Evolutionary conservation across 2,113 vertebrate species (phyloP), one percentile per base, ranked within the genome.

Genomic region (Phasianus colchicus): DNA sequence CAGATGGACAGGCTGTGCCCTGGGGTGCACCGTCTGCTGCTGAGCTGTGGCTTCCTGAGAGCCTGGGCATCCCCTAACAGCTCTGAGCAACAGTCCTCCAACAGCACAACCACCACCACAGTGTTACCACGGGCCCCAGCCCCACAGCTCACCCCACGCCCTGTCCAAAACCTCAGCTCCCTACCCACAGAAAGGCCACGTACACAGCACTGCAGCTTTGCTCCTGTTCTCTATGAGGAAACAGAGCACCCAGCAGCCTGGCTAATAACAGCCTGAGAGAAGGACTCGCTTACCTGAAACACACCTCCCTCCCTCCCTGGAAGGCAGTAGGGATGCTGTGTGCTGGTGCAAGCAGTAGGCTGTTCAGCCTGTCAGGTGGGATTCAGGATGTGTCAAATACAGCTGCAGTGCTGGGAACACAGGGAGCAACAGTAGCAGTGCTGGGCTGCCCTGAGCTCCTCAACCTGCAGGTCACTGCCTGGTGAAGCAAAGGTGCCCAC

Each of bases 1-100:
- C 96, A 95, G 93, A 93, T 90, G 95, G 12, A 52, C 85, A 43
- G 48, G 12, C 57, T 79, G 40, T 71, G 54, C 43, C 84, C 89
- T 6, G 8, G 93, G 88, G 92, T 34, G 45, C 58, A 1, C 92
- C 88, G 78, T 83, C 96, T 96, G 96, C 91, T 67, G 6, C 66
- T 0, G 22, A 54, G 79, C 78, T 55, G 16, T 14, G 67, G 64
- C 72, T 86, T 65, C 82, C 90, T 0, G 0, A 34, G 83, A 92
- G 86, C 76, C 86, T 36, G 91, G 74, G 63, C 74, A 95, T 91
- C 77, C 93, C 91, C 78, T 65, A 47, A 4, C 1, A 4, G 88
- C 27, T 60, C 86, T 17, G 20, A 81, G 60, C 69, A 83, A 4
- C 10, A 4, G 61, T 13, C 63, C 83, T 48, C 14, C 2, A 7